Evolutionary conservation across 2,888 invertebrate species (phyloP), one percentile per base, ranked within the genome.

Genomic region (Ormyrus nitidulus): DNA sequence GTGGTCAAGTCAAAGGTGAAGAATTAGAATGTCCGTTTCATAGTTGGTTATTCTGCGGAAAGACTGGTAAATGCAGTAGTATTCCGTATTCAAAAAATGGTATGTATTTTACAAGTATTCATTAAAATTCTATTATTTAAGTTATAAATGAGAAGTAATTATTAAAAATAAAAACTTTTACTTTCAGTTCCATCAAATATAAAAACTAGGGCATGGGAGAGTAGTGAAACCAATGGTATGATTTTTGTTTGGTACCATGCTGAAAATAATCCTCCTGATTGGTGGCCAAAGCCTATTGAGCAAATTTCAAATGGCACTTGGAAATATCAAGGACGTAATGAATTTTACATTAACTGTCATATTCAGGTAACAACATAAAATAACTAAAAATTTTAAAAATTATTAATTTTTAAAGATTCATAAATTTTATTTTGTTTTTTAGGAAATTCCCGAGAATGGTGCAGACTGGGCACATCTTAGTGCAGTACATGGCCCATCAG

Each of bases 371-470:
- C 81, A 79, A 65, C 48, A 53, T 66, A 44, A 58, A 34, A 49
- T 34, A 66, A 46, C 19, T n/a, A 64, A 6, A 34, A 34, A 11
- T 48, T 49, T 61, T 11, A 48, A 46, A 74, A 53, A 75, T 58
- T 8, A 19, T 34, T 34, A 19, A 62, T 46, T 59, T 13, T 51
- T 46, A 46, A 49, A 59, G 59, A 54, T 51, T 53, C 13, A 59
- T 71, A 53, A 69, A 74, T 65, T 49, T 44, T 19, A 68, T 65
- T 19, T 73, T 71, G 13, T 71, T 81, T 48, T 64, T 49, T 53
- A 96, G 95, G 97, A 98, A 86, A 95, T 97, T 58, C 96, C 97
- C 0, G 97, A 97, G 88, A 98, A 98, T 86, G 97, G 97, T 0
- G 96, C 97, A 0, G 97, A 98, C 86, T 92, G 95, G 0, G 94